These are phyloP conservation scores for Phania funesta DNA, from an alignment of 2,888 invertebrate genomes.

Conservation along the genomic window DNA sequence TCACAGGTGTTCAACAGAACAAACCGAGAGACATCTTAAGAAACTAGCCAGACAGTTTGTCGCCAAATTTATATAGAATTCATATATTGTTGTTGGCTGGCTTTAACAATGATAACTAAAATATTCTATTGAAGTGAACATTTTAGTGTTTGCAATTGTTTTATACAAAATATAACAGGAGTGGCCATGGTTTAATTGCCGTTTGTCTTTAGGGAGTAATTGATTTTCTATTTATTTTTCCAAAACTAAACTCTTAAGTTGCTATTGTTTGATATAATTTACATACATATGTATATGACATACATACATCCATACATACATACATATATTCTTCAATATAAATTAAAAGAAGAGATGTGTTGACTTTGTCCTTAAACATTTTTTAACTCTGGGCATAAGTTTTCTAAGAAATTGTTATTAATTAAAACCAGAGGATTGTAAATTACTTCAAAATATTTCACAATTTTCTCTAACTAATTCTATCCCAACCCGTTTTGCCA, in stretches of 20 bases:
- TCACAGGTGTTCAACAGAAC: slow-evolving; percentile 54
- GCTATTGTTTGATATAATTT: not conserved
- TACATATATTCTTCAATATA: not conserved
- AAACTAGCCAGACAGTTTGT: slow-evolving; percentile 66
- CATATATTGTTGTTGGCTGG: not conserved
- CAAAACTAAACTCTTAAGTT: not conserved
- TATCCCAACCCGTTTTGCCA: too few relatives aligned
- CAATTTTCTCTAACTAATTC: too few relatives aligned
- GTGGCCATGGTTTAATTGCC: slow-evolving; percentile 53
- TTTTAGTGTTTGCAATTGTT: not conserved
- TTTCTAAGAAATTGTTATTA: not conserved
- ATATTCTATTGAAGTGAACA: slow-evolving; percentile 4
- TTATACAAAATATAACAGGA: not conserved
- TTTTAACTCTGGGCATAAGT: not conserved
- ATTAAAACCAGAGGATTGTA: not conserved
- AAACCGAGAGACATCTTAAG: not conserved
- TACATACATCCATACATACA: too few relatives aligned
- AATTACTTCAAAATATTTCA: not conserved
- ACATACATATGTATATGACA: too few relatives aligned
- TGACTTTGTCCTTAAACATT: not conserved
- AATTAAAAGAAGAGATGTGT: not conserved
- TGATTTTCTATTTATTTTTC: slow-evolving; percentile 30
- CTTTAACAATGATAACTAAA: not conserved
- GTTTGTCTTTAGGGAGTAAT: slow-evolving; percentile 67
- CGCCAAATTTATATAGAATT: slow-evolving; percentile 61